Evolutionary conservation across 2,113 vertebrate species (phyloP).

Genomic region (Podilymbus podiceps): DNA sequence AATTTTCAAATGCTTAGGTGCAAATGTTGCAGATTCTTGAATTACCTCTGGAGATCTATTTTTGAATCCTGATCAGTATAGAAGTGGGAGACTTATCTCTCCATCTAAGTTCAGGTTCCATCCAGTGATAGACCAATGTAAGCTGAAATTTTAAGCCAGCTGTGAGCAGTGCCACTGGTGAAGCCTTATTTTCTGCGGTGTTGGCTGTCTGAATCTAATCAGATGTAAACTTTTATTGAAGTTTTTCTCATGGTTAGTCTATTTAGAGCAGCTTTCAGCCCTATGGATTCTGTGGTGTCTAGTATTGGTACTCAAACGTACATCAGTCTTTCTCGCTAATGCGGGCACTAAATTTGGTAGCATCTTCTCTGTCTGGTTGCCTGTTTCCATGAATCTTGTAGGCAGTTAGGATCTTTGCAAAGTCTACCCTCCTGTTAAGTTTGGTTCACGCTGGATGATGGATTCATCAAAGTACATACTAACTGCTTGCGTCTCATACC

Average conservation of each 20-base stretch:
- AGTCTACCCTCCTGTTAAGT: background rate
- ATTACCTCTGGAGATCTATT: background rate
- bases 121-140: background rate
- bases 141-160: background rate
- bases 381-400: background rate
- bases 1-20: background rate
- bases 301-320: background rate
- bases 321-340: background rate
- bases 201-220: background rate
- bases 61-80: background rate
- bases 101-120: fast-evolving
- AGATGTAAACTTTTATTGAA: background rate
- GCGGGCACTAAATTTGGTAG: background rate
- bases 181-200: background rate
- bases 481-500: background rate
- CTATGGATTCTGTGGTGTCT: background rate
- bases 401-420: background rate
- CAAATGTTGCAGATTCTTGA: background rate
- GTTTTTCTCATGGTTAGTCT: background rate
- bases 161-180: background rate
- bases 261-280: background rate
- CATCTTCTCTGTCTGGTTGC: background rate
- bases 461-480: background rate
- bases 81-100: background rate
- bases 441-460: background rate